Evolutionary conservation across 1,140 invertebrate species (phyloP).

Genomic region (Globodera rostochiensis): DNA sequence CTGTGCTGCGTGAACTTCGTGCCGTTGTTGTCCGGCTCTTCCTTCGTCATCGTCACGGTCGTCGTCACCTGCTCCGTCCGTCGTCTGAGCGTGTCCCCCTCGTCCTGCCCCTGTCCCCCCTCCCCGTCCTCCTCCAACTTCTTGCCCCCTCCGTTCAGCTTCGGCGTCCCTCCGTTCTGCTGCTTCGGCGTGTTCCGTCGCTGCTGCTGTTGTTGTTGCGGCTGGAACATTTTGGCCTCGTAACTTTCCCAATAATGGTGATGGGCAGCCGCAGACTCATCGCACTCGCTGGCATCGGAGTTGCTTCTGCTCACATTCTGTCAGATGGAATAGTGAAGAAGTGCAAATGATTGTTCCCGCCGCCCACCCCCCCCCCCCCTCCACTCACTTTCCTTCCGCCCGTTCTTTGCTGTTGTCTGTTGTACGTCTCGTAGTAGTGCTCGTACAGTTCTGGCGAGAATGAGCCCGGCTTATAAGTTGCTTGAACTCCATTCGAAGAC

Average conservation of each 20-base stretch:
- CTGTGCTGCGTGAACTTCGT: conserved; percentile 14
- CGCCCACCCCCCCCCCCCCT: conserved; percentile 8
- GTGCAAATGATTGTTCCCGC: not conserved
- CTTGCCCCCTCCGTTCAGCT: conserved; percentile 24
- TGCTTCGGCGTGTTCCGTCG: conserved; percentile 53
- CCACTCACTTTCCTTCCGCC: conserved; percentile 18
- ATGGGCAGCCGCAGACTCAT: conserved; percentile 1
- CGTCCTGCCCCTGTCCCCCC: not conserved
- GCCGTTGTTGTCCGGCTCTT: not conserved
- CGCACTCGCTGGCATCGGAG: conserved; percentile 38
- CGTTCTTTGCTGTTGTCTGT: conserved; percentile 10
- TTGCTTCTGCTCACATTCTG: conserved; percentile 51
- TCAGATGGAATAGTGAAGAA: too few relatives aligned
- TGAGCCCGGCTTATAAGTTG: conserved; percentile 58
- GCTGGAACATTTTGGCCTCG: conserved; percentile 57
- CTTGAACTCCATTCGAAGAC: conserved; percentile 40
- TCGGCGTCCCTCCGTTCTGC: conserved; percentile 9
- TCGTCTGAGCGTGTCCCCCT: not conserved
- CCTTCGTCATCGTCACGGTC: not conserved
- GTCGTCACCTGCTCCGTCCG: not conserved
- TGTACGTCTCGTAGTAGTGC: conserved; percentile 61
- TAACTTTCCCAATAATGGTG: conserved; percentile 61
- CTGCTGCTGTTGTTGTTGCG: conserved; percentile 55
- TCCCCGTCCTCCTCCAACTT: conserved; percentile 22
- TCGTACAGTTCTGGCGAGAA: conserved; percentile 61